Percentiles rank a stretch among this genome's conserved stretches.
These are phyloP conservation scores for Ciconia boyciana DNA, from an alignment of 2,113 vertebrate species.

Conservation along the genomic window DNA sequence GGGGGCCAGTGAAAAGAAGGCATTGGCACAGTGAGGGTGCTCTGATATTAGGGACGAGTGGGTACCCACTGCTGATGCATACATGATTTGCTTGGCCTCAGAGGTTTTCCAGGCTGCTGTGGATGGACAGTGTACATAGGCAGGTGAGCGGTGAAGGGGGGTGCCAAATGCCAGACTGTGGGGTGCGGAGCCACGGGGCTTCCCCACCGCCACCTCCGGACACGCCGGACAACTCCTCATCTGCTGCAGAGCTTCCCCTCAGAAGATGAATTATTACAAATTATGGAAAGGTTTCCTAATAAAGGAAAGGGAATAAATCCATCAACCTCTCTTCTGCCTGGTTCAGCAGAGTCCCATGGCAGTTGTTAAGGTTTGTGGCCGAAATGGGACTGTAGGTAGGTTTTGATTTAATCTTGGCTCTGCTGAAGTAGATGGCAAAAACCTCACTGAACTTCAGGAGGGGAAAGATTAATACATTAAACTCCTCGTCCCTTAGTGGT, in stretches of 20 bases:
- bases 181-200: background rate
- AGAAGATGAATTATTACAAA: background rate
- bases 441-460: background rate
- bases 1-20: background rate
- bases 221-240: fast-evolving
- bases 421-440: background rate
- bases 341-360: background rate
- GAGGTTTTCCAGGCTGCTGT: background rate
- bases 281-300: background rate
- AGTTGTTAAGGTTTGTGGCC: conserved; percentile 9
- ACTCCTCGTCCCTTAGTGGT: background rate
- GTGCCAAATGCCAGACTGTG: background rate
- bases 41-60: background rate
- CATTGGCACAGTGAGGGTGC: background rate
- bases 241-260: background rate
- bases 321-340: background rate
- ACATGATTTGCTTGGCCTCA: background rate
- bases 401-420: conserved; percentile 19
- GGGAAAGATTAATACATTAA: background rate
- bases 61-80: background rate
- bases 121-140: no score
- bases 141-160: background rate
- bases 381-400: background rate
- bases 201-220: fast-evolving
- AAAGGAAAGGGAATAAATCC: background rate